Conservation (phyloP, 1,140 invertebrate species). For the Brachionus sp. region DNA sequence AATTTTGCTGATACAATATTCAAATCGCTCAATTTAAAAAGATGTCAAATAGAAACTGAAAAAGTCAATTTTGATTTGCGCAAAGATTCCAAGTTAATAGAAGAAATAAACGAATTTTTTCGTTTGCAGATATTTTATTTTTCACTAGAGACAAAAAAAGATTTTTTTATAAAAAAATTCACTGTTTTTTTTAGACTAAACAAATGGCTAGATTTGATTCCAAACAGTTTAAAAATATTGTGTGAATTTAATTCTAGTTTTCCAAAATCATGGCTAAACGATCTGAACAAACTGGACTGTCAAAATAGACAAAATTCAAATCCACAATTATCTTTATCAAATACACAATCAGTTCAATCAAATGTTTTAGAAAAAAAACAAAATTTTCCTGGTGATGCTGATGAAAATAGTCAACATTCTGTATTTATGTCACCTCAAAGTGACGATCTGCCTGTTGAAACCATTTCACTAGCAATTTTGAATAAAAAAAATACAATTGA, state of each 20-base stretch:
- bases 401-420: neutral
- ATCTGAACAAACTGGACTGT: neutral
- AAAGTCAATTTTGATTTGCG: neutral
- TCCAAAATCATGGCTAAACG: neutral
- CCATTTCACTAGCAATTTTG: neutral
- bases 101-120: neutral
- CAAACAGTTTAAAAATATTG: neutral
- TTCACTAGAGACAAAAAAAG: neutral
- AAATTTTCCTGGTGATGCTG: neutral
- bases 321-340: too few species aligned
- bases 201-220: neutral
- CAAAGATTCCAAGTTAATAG: neutral
- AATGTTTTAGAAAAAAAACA: too few species aligned
- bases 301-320: neutral
- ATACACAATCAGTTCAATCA: too few species aligned
- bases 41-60: neutral
- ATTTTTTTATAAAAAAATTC: neutral
- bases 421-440: neutral
- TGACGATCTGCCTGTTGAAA: neutral
- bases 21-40: neutral
- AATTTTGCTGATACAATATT: neutral
- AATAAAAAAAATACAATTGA: neutral
- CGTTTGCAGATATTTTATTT: neutral
- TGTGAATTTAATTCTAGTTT: neutral
- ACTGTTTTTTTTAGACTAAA: neutral